Percentiles rank a stretch among this genome's conserved stretches.
Evolutionary conservation across 1,140 invertebrate genomes (phyloP).

Genomic region (Pantala flavescens): DNA sequence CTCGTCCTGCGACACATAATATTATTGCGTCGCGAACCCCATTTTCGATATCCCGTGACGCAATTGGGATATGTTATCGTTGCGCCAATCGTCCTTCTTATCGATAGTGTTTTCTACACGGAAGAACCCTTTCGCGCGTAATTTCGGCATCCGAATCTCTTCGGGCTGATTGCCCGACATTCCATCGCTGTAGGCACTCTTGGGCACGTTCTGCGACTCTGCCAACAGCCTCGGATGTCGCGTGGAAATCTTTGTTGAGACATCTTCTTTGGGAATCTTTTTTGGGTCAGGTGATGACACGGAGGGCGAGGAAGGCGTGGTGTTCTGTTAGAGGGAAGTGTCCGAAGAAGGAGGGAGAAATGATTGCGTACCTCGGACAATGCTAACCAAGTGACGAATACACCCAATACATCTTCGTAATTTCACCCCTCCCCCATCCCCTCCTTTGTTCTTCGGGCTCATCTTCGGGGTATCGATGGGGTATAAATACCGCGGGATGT

Average conservation of each 20-base stretch:
- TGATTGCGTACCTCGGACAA: background rate
- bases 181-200: background rate
- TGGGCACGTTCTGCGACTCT: background rate
- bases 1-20: no score
- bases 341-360: background rate
- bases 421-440: background rate
- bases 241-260: background rate
- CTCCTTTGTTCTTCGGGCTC: background rate
- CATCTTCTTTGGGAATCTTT: background rate
- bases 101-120: no score
- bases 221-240: background rate
- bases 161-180: background rate
- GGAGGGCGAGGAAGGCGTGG: no score
- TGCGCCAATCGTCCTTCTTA: no score
- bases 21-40: no score
- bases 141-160: background rate
- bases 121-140: no score
- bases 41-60: no score
- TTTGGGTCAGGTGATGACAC: background rate
- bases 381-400: background rate
- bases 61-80: no score
- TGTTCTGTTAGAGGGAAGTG: no score
- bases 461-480: background rate
- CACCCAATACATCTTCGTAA: background rate
- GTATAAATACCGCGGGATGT: conserved; percentile 1